Evolutionary conservation across 2,113 vertebrate genomes (phyloP).

Genomic region (Orcinus orca): DNA sequence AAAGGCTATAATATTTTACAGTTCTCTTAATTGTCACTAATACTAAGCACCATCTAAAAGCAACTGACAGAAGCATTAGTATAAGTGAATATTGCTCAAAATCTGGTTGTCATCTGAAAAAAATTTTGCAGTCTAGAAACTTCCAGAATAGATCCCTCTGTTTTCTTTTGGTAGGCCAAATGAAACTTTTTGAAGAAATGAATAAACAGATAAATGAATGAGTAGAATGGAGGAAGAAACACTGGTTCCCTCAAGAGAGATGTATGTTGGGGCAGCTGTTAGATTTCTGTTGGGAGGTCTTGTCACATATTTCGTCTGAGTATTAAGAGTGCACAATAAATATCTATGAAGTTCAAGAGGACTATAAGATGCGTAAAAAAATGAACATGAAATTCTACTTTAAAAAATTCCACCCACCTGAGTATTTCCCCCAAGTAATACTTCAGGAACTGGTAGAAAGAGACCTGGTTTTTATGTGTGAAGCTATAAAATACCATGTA

Average conservation of each 20-base stretch:
- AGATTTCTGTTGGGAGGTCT: neutral
- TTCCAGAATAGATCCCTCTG: neutral
- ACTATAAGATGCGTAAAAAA: neutral
- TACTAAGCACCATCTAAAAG: neutral
- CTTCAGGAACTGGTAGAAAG: neutral
- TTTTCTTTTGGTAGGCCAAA: neutral
- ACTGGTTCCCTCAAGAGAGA: neutral
- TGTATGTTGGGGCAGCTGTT: neutral
- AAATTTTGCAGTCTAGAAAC: neutral
- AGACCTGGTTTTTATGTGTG: neutral
- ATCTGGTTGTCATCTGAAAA: neutral
- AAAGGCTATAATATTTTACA: slow-evolving; percentile 5
- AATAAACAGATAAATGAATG: neutral
- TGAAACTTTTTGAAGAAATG: neutral
- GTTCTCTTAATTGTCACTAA: neutral
- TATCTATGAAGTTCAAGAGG: neutral
- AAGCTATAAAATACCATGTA: slow-evolving; percentile 37
- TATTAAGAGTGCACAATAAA: neutral
- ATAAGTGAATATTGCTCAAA: neutral
- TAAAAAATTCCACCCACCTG: neutral
- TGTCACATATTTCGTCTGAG: neutral
- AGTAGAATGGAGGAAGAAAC: neutral
- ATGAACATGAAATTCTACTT: neutral
- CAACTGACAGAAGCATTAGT: neutral
- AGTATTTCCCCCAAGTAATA: slow-evolving; percentile 1